Conservation (phyloP, 2,888 invertebrate species). For the Drosophila yooni region DNA sequence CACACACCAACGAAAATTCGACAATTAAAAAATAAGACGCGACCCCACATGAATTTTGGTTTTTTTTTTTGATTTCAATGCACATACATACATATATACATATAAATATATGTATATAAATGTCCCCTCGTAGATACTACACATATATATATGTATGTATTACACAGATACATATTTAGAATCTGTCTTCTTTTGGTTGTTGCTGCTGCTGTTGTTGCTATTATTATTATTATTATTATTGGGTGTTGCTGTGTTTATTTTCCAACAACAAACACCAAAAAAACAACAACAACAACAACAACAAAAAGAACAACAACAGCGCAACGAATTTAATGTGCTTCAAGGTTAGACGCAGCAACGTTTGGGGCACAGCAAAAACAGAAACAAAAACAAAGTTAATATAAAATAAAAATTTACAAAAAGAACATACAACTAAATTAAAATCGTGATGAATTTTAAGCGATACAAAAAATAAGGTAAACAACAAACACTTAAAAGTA, state of each 20-base stretch:
- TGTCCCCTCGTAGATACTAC: conserved; percentile 27
- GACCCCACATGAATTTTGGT: conserved; percentile 40
- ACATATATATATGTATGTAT: conserved; percentile 41
- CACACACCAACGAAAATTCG: conserved; percentile 19
- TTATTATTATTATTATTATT: conserved; percentile 22
- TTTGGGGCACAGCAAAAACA: conserved; percentile 35
- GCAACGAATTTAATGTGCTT: conserved; percentile 72
- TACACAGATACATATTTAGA: conserved; percentile 51
- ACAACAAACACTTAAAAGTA: conserved; percentile 56
- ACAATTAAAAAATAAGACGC: conserved; percentile 46
- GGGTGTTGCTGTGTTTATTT: conserved; percentile 53
- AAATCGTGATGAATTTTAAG: conserved; percentile 78
- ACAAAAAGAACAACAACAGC: conserved; percentile 22
- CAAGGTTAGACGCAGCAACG: conserved; percentile 70
- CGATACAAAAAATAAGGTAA: conserved; percentile 58
- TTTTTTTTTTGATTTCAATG: conserved; percentile 13
- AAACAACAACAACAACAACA: no score
- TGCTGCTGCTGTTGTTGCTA: conserved; percentile 33
- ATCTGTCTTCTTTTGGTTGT: conserved; percentile 33
- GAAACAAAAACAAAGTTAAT: conserved; percentile 36
- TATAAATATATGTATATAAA: conserved; percentile 7
- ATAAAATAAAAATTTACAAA: conserved; percentile 28
- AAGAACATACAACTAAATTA: conserved; percentile 66
- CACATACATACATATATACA: conserved; percentile 6
- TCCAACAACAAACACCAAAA: conserved; percentile 29